Conservation (phyloP, 2,113 vertebrate genomes). For the Piaya cayana region DNA sequence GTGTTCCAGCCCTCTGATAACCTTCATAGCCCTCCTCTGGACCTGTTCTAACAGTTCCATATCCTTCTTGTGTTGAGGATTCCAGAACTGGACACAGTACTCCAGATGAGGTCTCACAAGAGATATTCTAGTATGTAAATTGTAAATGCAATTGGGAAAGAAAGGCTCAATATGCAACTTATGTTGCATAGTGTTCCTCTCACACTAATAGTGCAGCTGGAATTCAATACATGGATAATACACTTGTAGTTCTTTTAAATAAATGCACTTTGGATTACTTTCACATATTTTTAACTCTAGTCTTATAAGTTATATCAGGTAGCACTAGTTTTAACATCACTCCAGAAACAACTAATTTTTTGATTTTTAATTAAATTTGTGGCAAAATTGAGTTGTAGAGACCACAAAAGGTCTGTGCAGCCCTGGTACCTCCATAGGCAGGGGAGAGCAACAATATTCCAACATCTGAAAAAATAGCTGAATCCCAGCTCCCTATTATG, state of each 20-base stretch:
- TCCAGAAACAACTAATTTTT: background rate
- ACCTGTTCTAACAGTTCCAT: too few species aligned
- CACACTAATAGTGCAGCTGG: background rate
- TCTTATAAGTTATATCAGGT: background rate
- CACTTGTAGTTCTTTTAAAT: background rate
- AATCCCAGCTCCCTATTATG: background rate
- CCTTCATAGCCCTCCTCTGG: too few species aligned
- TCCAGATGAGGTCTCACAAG: too few species aligned
- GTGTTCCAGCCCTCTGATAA: too few species aligned
- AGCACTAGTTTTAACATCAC: background rate
- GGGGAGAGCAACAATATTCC: background rate
- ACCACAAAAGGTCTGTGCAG: background rate
- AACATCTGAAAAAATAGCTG: background rate
- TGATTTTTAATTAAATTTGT: background rate
- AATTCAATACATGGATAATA: background rate
- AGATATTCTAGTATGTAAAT: conserved; percentile 84
- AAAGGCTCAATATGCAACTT: background rate
- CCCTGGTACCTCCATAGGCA: background rate
- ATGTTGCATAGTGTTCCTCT: background rate
- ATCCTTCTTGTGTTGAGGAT: too few species aligned
- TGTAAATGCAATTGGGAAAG: background rate
- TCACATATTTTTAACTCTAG: background rate
- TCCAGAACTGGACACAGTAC: too few species aligned
- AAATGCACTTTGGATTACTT: background rate
- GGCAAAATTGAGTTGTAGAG: background rate